Percentiles rank a stretch among this genome's conserved stretches.
These are phyloP conservation scores for Petrocephalus schoutedeni DNA, from an alignment of 2,797 vertebrate species.

Conservation along the genomic window DNA sequence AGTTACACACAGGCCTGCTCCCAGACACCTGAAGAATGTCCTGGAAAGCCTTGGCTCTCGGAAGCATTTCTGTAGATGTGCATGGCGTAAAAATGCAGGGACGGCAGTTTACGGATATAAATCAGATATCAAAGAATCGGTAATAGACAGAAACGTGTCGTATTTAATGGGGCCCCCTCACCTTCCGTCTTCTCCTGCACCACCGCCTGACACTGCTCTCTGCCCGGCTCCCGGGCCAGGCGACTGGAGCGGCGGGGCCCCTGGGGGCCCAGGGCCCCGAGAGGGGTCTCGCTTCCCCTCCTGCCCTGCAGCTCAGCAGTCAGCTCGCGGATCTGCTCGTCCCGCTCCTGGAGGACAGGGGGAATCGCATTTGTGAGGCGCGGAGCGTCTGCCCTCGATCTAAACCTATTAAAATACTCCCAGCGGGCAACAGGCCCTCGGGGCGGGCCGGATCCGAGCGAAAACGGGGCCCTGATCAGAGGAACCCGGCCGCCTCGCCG, in stretches of 20 bases:
- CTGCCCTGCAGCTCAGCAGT: conserved; percentile 62
- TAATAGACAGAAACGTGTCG: not conserved
- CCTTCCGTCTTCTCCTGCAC: conserved; percentile 64
- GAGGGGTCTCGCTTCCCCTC: not conserved
- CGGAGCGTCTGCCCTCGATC: not conserved
- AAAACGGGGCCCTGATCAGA: not conserved
- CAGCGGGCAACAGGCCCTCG: not conserved
- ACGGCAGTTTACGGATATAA: not conserved
- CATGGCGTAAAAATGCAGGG: not conserved
- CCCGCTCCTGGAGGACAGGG: conserved; percentile 64
- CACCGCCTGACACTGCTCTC: conserved; percentile 54
- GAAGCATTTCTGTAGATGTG: not conserved
- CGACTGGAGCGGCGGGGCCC: conserved; percentile 70
- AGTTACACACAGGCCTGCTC: not conserved
- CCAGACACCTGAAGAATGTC: not conserved
- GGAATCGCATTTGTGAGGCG: not conserved
- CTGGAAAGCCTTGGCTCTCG: not conserved
- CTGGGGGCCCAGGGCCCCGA: conserved; percentile 8
- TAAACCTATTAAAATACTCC: not conserved
- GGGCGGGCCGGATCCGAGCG: not conserved
- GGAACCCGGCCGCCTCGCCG: not conserved
- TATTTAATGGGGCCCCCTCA: conserved; percentile 36
- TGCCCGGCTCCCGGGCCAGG: conserved; percentile 43
- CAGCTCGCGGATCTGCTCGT: conserved; percentile 78
- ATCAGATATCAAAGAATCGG: not conserved